A percentile compares a stretch with the other conserved stretches of the same genome.
These are phyloP conservation scores for Epizoanthus scotinus DNA, from an alignment of 92 coral and sea anemone genomes.

Conservation along the genomic window DNA sequence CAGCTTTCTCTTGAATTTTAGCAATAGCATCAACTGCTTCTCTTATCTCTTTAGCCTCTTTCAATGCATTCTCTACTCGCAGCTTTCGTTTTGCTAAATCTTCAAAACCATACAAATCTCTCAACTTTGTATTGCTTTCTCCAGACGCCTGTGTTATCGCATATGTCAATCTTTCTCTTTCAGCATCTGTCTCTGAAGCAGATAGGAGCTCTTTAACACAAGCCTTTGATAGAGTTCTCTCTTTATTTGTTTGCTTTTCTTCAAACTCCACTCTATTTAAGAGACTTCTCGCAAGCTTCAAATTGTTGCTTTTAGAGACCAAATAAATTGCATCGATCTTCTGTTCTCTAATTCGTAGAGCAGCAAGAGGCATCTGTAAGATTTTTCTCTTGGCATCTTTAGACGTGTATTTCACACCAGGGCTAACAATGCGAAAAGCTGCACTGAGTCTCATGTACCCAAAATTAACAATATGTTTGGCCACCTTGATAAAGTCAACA, in stretches of 20 bases:
- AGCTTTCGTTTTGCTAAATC: constrained; percentile 10
- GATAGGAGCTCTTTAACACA: constrained; percentile 42
- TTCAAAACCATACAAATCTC: constrained; percentile 38
- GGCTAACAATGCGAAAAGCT: constrained; percentile 42
- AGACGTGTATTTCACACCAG: constrained; percentile 45
- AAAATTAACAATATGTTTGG: constrained; percentile 40
- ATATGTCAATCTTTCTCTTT: constrained; percentile 53
- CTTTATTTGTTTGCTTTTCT: neutral
- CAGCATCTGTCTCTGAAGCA: constrained; percentile 54
- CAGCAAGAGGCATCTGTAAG: constrained; percentile 59
- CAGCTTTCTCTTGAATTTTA: constrained; percentile 36
- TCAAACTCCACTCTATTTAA: constrained; percentile 19
- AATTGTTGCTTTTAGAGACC: constrained; percentile 23
- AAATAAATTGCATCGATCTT: constrained; percentile 24
- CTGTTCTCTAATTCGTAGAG: constrained; percentile 40
- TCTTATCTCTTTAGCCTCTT: constrained; percentile 34
- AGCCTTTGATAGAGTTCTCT: neutral
- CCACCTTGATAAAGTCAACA: constrained; percentile 43
- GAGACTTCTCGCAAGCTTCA: constrained; percentile 26
- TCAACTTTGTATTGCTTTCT: constrained; percentile 41
- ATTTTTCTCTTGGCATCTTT: constrained; percentile 51
- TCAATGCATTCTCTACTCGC: constrained; percentile 31
- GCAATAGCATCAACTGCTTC: constrained; percentile 43
- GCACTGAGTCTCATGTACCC: constrained; percentile 51
- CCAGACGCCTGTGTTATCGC: constrained; percentile 49